Evolutionary conservation across 2,113 vertebrate genomes (phyloP).

Genomic region (Psephotus haematonotus): DNA sequence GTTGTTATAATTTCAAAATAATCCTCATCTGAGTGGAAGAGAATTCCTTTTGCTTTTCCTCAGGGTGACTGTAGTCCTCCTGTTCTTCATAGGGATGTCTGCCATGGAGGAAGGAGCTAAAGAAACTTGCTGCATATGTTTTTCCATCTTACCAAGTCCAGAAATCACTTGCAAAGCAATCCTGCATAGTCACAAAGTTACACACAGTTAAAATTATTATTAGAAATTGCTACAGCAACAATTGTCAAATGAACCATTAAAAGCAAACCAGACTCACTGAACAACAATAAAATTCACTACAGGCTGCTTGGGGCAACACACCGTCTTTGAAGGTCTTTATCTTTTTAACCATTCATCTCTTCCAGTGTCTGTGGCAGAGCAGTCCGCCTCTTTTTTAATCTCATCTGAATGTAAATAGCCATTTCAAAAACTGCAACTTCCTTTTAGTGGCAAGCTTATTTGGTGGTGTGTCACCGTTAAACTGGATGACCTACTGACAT

Average conservation of each 20-base stretch:
- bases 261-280: slow-evolving; percentile 11
- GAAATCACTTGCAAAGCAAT: not conserved
- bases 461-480: not conserved
- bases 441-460: not conserved
- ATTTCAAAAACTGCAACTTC: not conserved
- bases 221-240: not conserved
- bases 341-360: not conserved
- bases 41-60: not conserved
- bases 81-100: not conserved
- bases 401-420: not conserved
- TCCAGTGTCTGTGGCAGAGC: not conserved
- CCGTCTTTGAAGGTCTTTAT: slow-evolving; percentile 6
- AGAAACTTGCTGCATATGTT: not conserved
- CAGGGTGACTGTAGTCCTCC: not conserved
- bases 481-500: not conserved
- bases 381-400: not conserved
- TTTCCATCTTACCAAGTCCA: not conserved
- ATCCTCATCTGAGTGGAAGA: not conserved
- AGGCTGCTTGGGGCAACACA: slow-evolving; percentile 16
- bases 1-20: not conserved
- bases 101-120: not conserved
- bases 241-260: slow-evolving; percentile 7
- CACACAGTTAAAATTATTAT: not conserved
- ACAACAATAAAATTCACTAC: slow-evolving; percentile 48
- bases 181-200: not conserved